Evolutionary conservation across 2,888 invertebrate species (phyloP), one percentile per base, ranked within the genome.

Genomic region (Pandemis cinnamomeana): DNA sequence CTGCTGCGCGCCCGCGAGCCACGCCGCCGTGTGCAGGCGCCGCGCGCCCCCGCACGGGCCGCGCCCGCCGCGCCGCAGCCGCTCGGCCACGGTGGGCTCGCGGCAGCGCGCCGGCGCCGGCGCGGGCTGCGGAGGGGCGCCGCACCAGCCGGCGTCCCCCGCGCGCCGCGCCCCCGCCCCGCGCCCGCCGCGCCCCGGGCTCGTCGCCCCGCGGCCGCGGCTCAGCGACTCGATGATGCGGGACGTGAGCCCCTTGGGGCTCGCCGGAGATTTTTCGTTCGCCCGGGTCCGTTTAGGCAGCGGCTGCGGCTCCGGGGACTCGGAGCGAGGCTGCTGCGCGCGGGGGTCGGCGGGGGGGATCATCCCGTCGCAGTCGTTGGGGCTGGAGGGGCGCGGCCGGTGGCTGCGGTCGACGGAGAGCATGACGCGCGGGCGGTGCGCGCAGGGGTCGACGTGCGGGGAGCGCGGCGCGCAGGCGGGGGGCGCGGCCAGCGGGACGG

Each of bases 201-300:
- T 36, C 13, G 36, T 20, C 44, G 60, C 27, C 13, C 71, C 46
- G 48, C 67, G 53, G 27, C 66, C 72, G 53, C 72, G 46, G 27
- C 61, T 44, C 27, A 72, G 15, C n/a, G 72, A 11, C 10, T 72
- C 67, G 53, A 72, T 62, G 11, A 72, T 72, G 61, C 72, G 72
- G 0, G 67, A 62, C n/a, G 67, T 72, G 46, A 67, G 61, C 0
- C 62, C 62, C 62, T 72, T 72, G 41, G 46, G 15, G 36, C 15
- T 46, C 41, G 36, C 41, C 20, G 44, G 10, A 5, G 63, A 5
- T 6, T n/a, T 48, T 6, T n/a, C 42, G 13, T 41, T 55, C 20
- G 11, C 44, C 7, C 48, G 48, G 10, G 5, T 67, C 4, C 46
- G 41, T 15, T 67, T 41, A 4, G 61, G 36, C 27, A 27, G 46